Base-by-base conservation (phyloP, 2,888 invertebrate genomes). In the Tachystola acroxantha region DNA sequence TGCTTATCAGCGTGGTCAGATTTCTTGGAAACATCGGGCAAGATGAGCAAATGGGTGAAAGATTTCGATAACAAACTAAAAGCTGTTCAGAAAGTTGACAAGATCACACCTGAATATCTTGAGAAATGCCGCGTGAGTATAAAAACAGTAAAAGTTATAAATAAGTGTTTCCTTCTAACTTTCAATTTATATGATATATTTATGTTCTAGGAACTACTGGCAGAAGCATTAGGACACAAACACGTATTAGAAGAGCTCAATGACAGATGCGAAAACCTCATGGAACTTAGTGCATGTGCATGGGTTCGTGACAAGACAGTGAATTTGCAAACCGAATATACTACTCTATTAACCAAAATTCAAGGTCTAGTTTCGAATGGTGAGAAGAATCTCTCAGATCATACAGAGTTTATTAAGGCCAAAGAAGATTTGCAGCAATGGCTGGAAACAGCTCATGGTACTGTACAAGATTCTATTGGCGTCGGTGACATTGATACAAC, bases 341-440 rank as follows among this genome's bases (percentile, higher is more conserved):
- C 95, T 0, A 91, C 92, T 46, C 71, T 96, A 9, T 70, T 96
- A 16, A 94, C 94, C 0, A 91, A 91, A 45, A 92, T 93, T 16
- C 96, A 96, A 86, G 92, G 91, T 39, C 82, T 96, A 26, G 93
- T 96, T 11, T 93, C 94, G 1, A 94, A 93, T 64, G 93, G 96
- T 7, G 96, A 97, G 66, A 96, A 96, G 82, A 96, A 95, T 70
- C 82, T 97, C 0, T 94, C 95, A 0, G 96, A 97, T 68, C 96
- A 96, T 62, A 95, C 95, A 0, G 96, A 97, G 64, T 96, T 97
- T 71, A 88, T 95, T 5, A 95, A 95, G 56, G 94, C 95, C 10
- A 95, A 96, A 62, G 90, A 92, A 42, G 93, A 95, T 54, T 88
- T 97, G 52, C 92, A 94, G 47, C 89, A 91, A 40, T 98, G 97